A percentile compares a stretch with the other conserved stretches of the same genome.
Conservation (phyloP, 2,113 vertebrate species). For the Galbula dea region DNA sequence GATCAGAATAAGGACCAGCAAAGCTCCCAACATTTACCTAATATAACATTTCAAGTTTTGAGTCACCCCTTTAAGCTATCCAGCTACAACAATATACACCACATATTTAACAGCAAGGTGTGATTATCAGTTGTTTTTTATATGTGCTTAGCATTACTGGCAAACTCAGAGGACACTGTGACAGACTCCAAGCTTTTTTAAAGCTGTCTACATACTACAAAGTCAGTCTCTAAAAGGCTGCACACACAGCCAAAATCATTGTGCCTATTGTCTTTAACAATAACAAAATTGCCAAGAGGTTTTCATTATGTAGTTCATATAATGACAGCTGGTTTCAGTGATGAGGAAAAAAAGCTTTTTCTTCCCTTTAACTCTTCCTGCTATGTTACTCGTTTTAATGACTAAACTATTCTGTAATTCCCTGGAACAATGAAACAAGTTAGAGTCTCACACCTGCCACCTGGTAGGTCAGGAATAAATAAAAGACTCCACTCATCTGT, state of each 20-base stretch:
- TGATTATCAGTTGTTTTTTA: neutral
- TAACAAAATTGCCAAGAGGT: neutral
- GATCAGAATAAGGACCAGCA: neutral
- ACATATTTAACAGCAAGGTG: neutral
- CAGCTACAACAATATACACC: neutral
- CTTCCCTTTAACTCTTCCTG: neutral
- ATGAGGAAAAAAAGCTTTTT: neutral
- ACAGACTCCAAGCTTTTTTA: neutral
- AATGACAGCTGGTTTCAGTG: neutral
- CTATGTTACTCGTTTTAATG: neutral
- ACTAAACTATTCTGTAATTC: neutral
- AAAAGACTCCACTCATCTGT: neutral
- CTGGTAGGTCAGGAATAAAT: neutral
- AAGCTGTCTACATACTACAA: neutral
- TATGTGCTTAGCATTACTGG: neutral
- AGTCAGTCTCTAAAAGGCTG: neutral
- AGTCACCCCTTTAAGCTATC: neutral
- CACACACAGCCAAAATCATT: neutral
- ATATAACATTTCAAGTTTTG: neutral
- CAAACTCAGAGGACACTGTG: neutral
- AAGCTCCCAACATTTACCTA: neutral
- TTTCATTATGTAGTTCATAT: neutral
- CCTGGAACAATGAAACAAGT: neutral
- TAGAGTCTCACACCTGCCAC: neutral
- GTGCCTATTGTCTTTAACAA: neutral